These are phyloP conservation scores for Gadus chalcogrammus DNA, from an alignment of 2,113 vertebrate genomes.

Conservation along the genomic window DNA sequence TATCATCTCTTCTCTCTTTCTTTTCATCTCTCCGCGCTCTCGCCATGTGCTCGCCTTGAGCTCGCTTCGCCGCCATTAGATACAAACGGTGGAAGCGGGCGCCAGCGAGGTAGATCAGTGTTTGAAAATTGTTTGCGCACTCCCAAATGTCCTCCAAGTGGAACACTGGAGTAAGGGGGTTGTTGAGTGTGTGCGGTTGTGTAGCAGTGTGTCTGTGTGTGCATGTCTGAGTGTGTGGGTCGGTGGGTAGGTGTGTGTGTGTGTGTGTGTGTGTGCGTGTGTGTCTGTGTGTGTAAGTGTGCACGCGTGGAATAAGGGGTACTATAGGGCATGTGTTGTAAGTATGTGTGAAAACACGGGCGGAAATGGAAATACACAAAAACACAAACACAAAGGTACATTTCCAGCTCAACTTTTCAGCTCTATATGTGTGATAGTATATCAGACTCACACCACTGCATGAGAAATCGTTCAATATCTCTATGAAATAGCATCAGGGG, in stretches of 20 bases:
- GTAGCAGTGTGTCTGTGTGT: background rate
- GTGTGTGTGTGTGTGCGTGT: background rate
- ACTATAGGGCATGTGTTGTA: too few relatives aligned
- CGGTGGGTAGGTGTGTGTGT: background rate
- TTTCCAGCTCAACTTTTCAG: too few relatives aligned
- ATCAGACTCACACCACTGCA: too few relatives aligned
- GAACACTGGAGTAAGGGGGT: background rate
- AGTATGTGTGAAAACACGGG: too few relatives aligned
- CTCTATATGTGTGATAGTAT: too few relatives aligned
- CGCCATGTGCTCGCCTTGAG: background rate
- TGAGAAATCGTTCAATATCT: too few relatives aligned
- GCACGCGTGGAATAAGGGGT: background rate
- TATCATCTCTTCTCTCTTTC: background rate
- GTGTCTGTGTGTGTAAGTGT: background rate
- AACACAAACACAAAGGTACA: background rate
- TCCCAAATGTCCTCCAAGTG: background rate
- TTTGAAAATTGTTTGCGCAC: background rate
- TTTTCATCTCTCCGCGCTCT: background rate
- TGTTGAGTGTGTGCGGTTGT: background rate
- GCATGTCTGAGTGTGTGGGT: background rate
- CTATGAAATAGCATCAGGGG: too few relatives aligned
- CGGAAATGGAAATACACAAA: constrained; percentile 1
- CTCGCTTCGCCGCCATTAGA: background rate
- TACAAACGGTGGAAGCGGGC: background rate
- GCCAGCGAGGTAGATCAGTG: background rate